A percentile compares a stretch with the other conserved stretches of the same genome.
These are phyloP conservation scores for Acanthornis magna DNA, from an alignment of 2,797 vertebrate species.

Conservation along the genomic window DNA sequence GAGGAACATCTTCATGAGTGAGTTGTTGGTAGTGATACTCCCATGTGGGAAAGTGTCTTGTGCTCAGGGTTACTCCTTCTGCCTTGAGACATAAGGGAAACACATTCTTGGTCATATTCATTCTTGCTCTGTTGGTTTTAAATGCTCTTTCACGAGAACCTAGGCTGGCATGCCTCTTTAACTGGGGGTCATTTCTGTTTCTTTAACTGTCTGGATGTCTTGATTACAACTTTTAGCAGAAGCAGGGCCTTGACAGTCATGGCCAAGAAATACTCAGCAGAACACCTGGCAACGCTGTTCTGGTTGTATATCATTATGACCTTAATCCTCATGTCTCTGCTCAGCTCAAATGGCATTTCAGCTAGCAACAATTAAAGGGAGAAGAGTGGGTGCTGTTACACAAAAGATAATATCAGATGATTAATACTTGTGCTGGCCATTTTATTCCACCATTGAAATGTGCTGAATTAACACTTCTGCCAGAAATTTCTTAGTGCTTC, in stretches of 20 bases:
- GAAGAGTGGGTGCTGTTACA: neutral
- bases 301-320: neutral
- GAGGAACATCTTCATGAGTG: neutral
- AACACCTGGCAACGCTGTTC: neutral
- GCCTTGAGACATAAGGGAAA: neutral
- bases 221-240: neutral
- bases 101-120: neutral
- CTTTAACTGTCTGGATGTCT: neutral
- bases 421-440: neutral
- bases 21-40: neutral
- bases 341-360: neutral
- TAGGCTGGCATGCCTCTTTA: neutral
- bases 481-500: neutral
- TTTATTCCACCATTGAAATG: constrained; percentile 10
- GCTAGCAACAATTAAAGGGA: constrained; percentile 13
- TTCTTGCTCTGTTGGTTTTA: neutral
- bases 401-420: constrained; percentile 9
- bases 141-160: neutral
- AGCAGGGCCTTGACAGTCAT: neutral
- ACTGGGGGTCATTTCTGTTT: neutral
- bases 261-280: neutral
- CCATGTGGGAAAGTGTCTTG: neutral
- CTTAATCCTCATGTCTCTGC: neutral
- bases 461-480: constrained; percentile 41
- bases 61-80: neutral